Evolutionary conservation across 1,140 invertebrate species (phyloP).

Genomic region (Cydia strobilella): DNA sequence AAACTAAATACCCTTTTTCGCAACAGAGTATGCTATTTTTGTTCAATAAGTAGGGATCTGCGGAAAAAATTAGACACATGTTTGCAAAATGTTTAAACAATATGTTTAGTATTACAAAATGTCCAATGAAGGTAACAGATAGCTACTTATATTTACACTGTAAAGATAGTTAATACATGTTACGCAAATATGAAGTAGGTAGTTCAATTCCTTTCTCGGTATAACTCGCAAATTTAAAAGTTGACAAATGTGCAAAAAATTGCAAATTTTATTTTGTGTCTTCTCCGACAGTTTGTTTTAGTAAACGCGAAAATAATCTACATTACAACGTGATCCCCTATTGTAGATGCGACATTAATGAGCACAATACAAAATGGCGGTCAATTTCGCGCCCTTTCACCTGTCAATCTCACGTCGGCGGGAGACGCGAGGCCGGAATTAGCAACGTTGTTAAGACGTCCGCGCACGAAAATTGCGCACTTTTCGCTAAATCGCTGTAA

Average conservation of each 20-base stretch:
- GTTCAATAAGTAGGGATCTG: slow-evolving; percentile 34
- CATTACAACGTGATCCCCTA: slow-evolving; percentile 32
- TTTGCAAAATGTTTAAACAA: slow-evolving; percentile 37
- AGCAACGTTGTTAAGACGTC: slow-evolving; percentile 55
- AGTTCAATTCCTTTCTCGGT: too few species aligned
- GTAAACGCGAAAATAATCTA: too few species aligned
- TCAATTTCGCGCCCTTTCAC: slow-evolving; percentile 74
- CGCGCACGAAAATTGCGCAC: slow-evolving; percentile 54
- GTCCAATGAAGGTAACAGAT: too few species aligned
- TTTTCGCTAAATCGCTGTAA: slow-evolving; percentile 50
- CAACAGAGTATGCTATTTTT: slow-evolving; percentile 60
- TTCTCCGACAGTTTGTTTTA: slow-evolving; percentile 14
- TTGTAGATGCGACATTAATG: slow-evolving; percentile 36
- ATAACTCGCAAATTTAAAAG: too few species aligned
- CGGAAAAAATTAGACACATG: slow-evolving; percentile 33
- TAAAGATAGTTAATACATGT: too few species aligned
- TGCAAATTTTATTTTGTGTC: neutral
- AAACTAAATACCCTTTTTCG: slow-evolving; percentile 55
- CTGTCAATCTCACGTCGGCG: slow-evolving; percentile 71
- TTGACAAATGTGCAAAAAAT: neutral
- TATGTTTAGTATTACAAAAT: slow-evolving; percentile 2
- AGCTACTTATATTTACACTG: too few species aligned
- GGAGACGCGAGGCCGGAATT: slow-evolving; percentile 59
- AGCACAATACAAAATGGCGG: slow-evolving; percentile 45
- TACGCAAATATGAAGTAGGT: too few species aligned